Evolutionary conservation across 2,888 invertebrate genomes (phyloP).

Genomic region (Julus scanicus): DNA sequence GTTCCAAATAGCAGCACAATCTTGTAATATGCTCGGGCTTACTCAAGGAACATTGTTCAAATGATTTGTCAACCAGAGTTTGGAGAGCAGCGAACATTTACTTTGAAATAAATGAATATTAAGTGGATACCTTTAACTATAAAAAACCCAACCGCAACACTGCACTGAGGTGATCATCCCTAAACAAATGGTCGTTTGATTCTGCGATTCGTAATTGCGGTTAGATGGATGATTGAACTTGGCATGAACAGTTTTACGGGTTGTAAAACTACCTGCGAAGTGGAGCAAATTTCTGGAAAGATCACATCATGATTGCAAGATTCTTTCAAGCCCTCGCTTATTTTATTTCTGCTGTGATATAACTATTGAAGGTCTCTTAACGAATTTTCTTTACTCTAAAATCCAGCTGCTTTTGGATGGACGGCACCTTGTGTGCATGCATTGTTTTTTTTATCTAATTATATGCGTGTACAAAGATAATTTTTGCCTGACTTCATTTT

Average conservation of each 20-base stretch:
- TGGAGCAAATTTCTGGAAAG: constrained; percentile 11
- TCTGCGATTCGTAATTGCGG: neutral
- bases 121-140: too few relatives aligned
- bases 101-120: too few relatives aligned
- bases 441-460: neutral
- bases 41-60: too few relatives aligned
- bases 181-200: neutral
- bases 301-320: neutral
- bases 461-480: neutral
- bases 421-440: neutral
- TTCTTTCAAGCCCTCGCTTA: neutral
- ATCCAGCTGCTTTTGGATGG: neutral
- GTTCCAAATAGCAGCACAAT: too few relatives aligned
- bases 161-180: too few relatives aligned
- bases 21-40: too few relatives aligned
- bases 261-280: neutral
- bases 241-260: neutral
- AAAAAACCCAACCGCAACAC: too few relatives aligned
- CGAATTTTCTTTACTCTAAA: neutral
- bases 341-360: neutral
- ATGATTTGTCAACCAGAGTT: too few relatives aligned
- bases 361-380: neutral
- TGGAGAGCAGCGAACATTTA: too few relatives aligned
- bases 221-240: neutral
- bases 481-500: neutral